Evolutionary conservation across 37 sponge, comb jelly and placozoan species (phyloP), one percentile per base, ranked within the genome.

Genomic region (Agelas oroides): DNA sequence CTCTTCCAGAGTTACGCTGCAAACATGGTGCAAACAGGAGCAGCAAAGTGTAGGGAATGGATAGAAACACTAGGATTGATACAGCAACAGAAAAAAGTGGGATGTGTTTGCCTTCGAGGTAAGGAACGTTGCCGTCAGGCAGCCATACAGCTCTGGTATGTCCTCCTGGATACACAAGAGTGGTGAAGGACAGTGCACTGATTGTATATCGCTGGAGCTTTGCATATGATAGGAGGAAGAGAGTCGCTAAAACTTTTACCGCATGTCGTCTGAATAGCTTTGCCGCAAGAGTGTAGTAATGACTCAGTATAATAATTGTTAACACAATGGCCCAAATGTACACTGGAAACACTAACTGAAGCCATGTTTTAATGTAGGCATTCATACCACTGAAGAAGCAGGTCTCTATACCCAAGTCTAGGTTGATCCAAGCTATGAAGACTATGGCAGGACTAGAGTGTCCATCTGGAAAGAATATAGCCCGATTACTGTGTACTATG

Each of bases 371-470:
- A 27, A 2, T 5, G 6, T 30, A 27, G 23, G 69, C 35, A 27
- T 27, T 13, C 69, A 68, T 33, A 27, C 69, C 69, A 33, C 18
- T 31, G 18, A 34, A 33, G 28, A 68, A 68, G 69, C 69, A 68
- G 31, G 35, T 20, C 20, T 68, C 69, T 68, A 68, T 32, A 3
- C 69, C 69, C 23, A 68, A 12, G 20, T 68, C 69, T 33, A 68
- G 35, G 35, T 68, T 68, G 2, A 68, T 19, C 69, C 69, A 68
- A 2, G 69, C 69, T 68, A 68, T 68, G 35, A 68, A 68, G 2
- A 32, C 62, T 27, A 14, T 68, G 2, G 20, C 34, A 32, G 28
- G 5, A 27, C 20, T 32, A 5, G 69, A 20, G 5, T 32, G 6
- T 19, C 28, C 34, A 12, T 23, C 12, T 24, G 20, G 65, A 65